Evolutionary conservation across 2,797 vertebrate genomes (phyloP), one percentile per base, ranked within the genome.

Genomic region (Manis crassicaudata): DNA sequence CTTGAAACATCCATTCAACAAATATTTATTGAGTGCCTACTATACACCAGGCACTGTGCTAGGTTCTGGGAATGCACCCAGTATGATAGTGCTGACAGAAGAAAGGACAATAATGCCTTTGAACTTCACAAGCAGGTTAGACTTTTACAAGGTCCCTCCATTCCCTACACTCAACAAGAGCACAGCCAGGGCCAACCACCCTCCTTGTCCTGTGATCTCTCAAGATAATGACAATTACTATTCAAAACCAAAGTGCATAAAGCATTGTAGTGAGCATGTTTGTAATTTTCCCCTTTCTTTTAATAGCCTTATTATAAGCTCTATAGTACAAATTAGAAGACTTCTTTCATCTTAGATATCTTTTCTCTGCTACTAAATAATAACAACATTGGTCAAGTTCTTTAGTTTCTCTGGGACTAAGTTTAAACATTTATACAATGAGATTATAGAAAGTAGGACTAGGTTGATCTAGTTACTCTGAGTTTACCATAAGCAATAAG

Each of bases 341-440:
- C 2, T 12, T 73, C 83, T 79, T 52, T 68, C 27, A 87, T 52
- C 52, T 73, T 87, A 75, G 7, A 68, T 89, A 70, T 79, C 50
- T 93, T 73, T 94, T 82, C 68, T 82, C 70, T 72, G 58, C 70
- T 70, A 68, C 52, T 84, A 79, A 95, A 79, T 68, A 91, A 68
- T 68, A 37, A 84, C 27, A 43, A 60, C 20, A 84, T 87, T 83
- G 32, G 46, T 72, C 7, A 90, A 87, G 23, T 87, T 72, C 52
- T 92, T 90, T 35, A 58, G 70, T 77, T 84, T 92, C 27, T 79
- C 58, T 88, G 76, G 37, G 7, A 35, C 43, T 82, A 79, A 95
- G 52, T 92, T 79, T 88, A 91, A 92, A 88, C 37, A 83, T 88
- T 96, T 84, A 85, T 76, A 65, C 87, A 95, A 63, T 63, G 68